Percentiles rank a stretch among this genome's conserved stretches.
Evolutionary conservation across 2,797 vertebrate genomes (phyloP).

Genomic region (Eptatretus atami): DNA sequence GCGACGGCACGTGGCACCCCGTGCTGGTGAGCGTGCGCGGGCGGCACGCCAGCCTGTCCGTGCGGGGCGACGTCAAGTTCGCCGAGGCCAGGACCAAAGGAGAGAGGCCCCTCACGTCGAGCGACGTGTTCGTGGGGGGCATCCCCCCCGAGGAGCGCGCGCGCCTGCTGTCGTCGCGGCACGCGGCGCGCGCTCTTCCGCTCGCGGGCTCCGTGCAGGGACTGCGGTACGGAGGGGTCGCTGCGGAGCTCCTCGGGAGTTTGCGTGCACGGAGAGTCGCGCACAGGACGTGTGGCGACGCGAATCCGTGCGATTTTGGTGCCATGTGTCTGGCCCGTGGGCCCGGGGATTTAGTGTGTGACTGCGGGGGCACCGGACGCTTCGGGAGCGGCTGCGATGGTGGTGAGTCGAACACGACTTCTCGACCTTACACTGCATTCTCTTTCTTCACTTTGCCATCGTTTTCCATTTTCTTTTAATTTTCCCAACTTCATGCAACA

Average conservation of each 20-base stretch:
- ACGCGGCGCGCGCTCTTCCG: background rate
- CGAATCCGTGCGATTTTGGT: background rate
- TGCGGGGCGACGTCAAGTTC: background rate
- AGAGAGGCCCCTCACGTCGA: no score
- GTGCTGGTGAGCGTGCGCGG: background rate
- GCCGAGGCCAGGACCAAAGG: background rate
- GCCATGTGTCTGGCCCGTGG: background rate
- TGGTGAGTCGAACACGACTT: no score
- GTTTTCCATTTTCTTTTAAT: no score
- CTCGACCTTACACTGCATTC: no score
- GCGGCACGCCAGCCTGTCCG: slow-evolving; percentile 2
- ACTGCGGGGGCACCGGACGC: no score
- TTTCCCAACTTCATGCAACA: no score
- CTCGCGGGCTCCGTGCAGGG: background rate
- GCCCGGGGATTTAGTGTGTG: background rate
- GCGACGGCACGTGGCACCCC: background rate
- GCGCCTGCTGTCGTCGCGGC: background rate
- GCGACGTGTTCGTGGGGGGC: slow-evolving; percentile 2
- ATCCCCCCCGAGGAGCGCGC: slow-evolving; percentile 3
- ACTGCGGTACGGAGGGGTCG: background rate
- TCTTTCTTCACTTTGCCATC: no score
- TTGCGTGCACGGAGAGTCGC: background rate
- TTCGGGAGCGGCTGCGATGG: no score
- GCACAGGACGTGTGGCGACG: background rate
- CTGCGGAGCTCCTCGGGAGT: background rate